A percentile compares a stretch with the other conserved stretches of the same genome.
These are phyloP conservation scores for Agrilus cyanescens DNA, from an alignment of 2,888 invertebrate genomes.

Conservation along the genomic window DNA sequence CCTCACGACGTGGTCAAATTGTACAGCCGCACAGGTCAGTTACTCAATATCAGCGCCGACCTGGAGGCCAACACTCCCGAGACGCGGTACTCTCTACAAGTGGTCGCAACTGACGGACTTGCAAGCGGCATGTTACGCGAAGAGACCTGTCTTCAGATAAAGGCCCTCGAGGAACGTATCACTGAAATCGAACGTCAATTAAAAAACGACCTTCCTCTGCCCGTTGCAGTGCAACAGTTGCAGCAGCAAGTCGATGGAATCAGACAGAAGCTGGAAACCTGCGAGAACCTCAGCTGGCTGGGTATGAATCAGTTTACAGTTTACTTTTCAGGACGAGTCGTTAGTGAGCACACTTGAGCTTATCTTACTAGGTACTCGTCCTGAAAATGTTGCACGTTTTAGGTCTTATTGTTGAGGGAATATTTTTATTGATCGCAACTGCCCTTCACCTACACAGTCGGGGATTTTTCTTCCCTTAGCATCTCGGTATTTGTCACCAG, in stretches of 20 bases:
- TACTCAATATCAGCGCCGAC: slow-evolving; percentile 49
- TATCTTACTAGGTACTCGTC: too few species aligned
- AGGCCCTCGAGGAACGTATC: slow-evolving; percentile 44
- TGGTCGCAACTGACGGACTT: slow-evolving; percentile 33
- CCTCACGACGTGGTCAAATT: slow-evolving; percentile 55
- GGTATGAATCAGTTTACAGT: slow-evolving; percentile 36
- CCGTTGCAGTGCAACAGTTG: slow-evolving; percentile 42
- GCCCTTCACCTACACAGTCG: too few species aligned
- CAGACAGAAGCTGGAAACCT: slow-evolving; percentile 47
- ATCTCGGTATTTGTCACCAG: neutral
- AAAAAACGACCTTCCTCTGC: slow-evolving; percentile 41
- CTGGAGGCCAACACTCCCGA: slow-evolving; percentile 45
- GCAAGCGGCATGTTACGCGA: slow-evolving; percentile 30
- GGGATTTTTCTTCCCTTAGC: too few species aligned
- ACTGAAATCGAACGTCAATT: slow-evolving; percentile 45
- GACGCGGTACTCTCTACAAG: slow-evolving; percentile 38
- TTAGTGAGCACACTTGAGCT: too few species aligned
- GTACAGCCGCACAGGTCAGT: slow-evolving; percentile 44
- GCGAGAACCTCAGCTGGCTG: slow-evolving; percentile 50
- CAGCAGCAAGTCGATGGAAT: slow-evolving; percentile 47
- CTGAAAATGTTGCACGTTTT: too few species aligned
- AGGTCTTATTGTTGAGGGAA: too few species aligned
- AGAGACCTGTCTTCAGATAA: slow-evolving; percentile 38
- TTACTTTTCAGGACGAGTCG: neutral
- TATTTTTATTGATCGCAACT: too few species aligned